Base-by-base conservation (phyloP, 2,113 vertebrate species). In the Chaetodon auriga region DNA sequence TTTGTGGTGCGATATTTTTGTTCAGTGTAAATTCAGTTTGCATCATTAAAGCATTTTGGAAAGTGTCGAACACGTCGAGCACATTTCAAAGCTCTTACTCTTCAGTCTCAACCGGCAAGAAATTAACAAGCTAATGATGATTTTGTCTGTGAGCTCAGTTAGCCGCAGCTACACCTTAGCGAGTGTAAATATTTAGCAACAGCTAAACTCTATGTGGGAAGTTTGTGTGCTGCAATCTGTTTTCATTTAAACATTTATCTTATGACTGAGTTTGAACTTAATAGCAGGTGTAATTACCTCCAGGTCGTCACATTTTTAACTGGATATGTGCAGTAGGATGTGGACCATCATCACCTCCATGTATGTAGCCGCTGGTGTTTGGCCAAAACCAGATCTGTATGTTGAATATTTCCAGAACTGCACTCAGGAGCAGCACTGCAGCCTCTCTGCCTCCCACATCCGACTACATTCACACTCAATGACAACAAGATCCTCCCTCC, bases 401-500 rank as follows among this genome's bases (percentile, higher is more conserved):
- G 69, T 66, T 77, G 46, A 83, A 81, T 69, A 78, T 87, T 68
- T 75, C 57, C 72, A 78, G 7, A 57, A 35, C 55, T 51, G n/a
- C 35, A 46, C 75, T 65, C 30, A 83, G 49, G 53, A 78, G 75
- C 78, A 83, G 79, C 77, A 66, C 25, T 62, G 82, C 57, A 71
- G 86, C 41, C 76, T 71, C 23, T 77, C 78, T 70, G 71, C 89
- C 80, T 88, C 61, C 75, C 81, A 89, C 82, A 87, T 84, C 79
- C 15, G 54, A 71, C 82, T 86, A 41, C 35, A 87, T 85, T 90
- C 85, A 66, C 88, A 36, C 63, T 84, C 77, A 55, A 21, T 54
- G 83, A 83, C 79, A 83, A 85, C 51, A 68, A 76, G 83, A 81
- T 65, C 82, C 76, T 85, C 78, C 76, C 77, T 89, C 83, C 83